These are phyloP conservation scores for Cairina moschata DNA, from an alignment of 2,113 vertebrate genomes.

Conservation along the genomic window DNA sequence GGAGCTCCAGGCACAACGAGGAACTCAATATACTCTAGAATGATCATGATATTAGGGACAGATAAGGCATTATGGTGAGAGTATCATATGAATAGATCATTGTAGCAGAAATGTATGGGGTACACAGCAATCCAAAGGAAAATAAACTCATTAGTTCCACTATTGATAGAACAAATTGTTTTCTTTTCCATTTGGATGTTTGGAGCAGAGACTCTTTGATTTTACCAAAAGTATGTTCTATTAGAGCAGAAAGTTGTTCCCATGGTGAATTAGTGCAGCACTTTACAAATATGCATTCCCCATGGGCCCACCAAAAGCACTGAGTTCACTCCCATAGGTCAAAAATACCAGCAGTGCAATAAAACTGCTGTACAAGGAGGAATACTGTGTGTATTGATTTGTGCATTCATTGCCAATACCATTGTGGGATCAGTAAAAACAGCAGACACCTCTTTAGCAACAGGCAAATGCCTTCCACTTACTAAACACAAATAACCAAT, in stretches of 20 bases:
- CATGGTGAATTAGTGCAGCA: background rate
- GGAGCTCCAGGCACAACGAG: background rate
- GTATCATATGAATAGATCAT: fast-evolving
- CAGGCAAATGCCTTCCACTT: background rate
- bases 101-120: background rate
- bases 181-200: background rate
- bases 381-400: background rate
- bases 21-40: background rate
- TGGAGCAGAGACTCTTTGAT: background rate
- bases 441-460: background rate
- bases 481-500: background rate
- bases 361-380: conserved; percentile 2
- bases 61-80: background rate
- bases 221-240: background rate
- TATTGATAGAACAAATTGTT: background rate
- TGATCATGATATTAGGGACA: background rate
- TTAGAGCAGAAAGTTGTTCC: background rate
- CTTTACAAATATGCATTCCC: background rate
- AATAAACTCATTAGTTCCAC: background rate
- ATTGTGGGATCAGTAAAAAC: background rate
- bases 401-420: background rate
- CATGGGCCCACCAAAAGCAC: background rate
- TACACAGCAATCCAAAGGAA: background rate
- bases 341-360: conserved; percentile 8
- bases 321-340: background rate